These are phyloP conservation scores for Larimichthys polyactis DNA, from an alignment of 2,113 vertebrate species.

Conservation along the genomic window DNA sequence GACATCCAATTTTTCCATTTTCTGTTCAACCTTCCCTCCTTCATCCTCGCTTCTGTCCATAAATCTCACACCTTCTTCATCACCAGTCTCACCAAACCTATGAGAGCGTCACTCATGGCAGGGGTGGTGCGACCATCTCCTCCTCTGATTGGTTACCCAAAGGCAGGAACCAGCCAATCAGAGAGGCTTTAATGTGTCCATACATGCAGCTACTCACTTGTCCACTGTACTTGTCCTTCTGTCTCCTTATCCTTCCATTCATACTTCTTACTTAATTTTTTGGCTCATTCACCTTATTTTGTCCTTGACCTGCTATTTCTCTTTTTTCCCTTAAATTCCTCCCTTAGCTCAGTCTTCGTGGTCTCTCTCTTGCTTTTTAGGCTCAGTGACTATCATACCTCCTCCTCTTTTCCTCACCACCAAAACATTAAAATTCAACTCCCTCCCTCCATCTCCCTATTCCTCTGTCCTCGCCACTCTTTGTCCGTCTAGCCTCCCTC, in stretches of 20 bases:
- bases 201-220: no score
- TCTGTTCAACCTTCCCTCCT: no score
- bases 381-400: not conserved
- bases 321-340: not conserved
- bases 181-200: not conserved
- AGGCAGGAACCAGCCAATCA: not conserved
- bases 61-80: not conserved
- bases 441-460: not conserved
- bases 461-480: not conserved
- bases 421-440: slow-evolving; percentile 54
- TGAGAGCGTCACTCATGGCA: not conserved
- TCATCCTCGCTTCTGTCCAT: not conserved
- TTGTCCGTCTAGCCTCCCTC: slow-evolving; percentile 26
- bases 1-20: not conserved
- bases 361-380: not conserved
- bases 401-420: not conserved
- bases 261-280: not conserved
- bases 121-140: not conserved
- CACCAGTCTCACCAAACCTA: not conserved
- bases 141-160: slow-evolving; percentile 23
- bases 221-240: not conserved
- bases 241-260: no score
- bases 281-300: not conserved
- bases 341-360: not conserved
- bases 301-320: not conserved